Percentiles rank a stretch among this genome's conserved stretches.
Evolutionary conservation across 2,113 vertebrate species (phyloP).

Genomic region (Rhinichthys klamathensis): DNA sequence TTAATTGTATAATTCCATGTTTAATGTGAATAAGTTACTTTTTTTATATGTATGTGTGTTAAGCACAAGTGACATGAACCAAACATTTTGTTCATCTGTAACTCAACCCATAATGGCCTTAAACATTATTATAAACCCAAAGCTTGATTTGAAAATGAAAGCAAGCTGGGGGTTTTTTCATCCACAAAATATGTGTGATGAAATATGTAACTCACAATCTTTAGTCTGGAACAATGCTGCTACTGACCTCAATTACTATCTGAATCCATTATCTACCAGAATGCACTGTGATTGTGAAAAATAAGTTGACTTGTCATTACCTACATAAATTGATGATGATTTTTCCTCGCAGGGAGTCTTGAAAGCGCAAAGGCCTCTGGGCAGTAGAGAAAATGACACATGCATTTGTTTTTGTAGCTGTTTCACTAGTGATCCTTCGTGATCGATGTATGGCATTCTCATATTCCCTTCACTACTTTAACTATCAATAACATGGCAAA

Average conservation of each 20-base stretch:
- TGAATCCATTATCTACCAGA: constrained; percentile 21
- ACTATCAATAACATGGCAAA: neutral
- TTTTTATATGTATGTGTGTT: no score
- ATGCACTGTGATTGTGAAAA: neutral
- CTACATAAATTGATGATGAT: neutral
- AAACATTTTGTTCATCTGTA: neutral
- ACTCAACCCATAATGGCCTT: neutral
- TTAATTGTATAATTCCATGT: neutral
- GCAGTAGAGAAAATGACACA: neutral
- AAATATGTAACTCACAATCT: neutral
- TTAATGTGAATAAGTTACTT: no score
- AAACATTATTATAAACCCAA: constrained; percentile 1
- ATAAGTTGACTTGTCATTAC: neutral
- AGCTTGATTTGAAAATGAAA: neutral
- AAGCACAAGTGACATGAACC: no score
- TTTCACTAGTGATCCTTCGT: neutral
- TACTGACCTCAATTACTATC: neutral
- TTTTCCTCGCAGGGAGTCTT: neutral
- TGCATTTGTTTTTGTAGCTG: neutral
- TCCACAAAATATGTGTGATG: neutral
- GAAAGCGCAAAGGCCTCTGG: neutral
- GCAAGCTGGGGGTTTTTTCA: neutral
- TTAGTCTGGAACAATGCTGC: neutral
- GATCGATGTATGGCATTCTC: neutral
- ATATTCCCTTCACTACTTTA: no score